phyloP scores from a whole-genome alignment of 1,140 invertebrate genomes.

The Musca domestica region DNA sequence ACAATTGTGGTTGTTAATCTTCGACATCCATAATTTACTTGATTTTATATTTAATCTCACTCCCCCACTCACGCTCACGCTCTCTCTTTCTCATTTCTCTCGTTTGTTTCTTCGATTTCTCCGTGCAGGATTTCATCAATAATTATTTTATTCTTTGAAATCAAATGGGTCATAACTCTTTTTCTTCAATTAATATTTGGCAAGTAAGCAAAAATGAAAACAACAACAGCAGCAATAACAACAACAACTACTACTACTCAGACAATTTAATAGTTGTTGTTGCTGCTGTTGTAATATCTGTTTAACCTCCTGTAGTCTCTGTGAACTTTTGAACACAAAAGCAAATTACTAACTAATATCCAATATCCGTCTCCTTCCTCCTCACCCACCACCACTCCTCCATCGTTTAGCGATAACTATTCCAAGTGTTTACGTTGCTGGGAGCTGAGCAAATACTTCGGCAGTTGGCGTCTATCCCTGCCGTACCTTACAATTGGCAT shows the following conservation, averaged over 20 bases:
- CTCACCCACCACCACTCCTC: slow-evolving; percentile 12
- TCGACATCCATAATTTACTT: too few relatives aligned
- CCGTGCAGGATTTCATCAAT: slow-evolving; percentile 44
- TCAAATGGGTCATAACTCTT: slow-evolving; percentile 50
- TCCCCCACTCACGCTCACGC: too few relatives aligned
- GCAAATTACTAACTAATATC: slow-evolving; percentile 28
- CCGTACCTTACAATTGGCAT: slow-evolving; percentile 44
- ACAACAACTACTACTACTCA: not conserved
- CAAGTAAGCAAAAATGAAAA: slow-evolving; percentile 36
- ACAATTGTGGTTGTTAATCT: too few relatives aligned
- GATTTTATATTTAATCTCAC: not conserved
- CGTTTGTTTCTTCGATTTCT: slow-evolving; percentile 10
- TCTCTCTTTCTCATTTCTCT: not conserved
- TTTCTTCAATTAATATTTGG: slow-evolving; percentile 44
- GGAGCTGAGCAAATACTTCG: slow-evolving; percentile 32
- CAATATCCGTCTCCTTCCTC: slow-evolving; percentile 28
- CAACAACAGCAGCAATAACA: not conserved
- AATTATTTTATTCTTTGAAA: slow-evolving; percentile 46
- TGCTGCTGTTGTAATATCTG: not conserved
- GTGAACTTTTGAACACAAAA: not conserved
- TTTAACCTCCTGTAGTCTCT: not conserved
- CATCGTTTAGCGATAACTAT: slow-evolving; percentile 37
- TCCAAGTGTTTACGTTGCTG: slow-evolving; percentile 40
- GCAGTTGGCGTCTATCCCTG: slow-evolving; percentile 44
- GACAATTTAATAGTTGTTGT: not conserved